phyloP scores from a whole-genome alignment of 2,797 vertebrate genomes.

The Tympanoctomys barrerae region DNA sequence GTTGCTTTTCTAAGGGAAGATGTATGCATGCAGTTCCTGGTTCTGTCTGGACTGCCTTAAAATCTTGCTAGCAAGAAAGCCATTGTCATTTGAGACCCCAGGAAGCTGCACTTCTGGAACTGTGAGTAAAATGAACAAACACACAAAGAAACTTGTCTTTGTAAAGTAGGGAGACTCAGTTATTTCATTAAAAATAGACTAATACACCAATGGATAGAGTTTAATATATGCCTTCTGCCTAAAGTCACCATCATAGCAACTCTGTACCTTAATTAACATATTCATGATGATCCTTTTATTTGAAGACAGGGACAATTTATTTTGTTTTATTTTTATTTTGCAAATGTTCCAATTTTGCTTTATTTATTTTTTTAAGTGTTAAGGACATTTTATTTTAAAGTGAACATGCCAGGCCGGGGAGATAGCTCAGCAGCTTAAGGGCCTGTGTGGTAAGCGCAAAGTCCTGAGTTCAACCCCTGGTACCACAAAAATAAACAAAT shows the following conservation, averaged over 20 bases:
- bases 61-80: not conserved
- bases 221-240: constrained; percentile 45
- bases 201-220: not conserved
- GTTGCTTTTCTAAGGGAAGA: not conserved
- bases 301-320: not conserved
- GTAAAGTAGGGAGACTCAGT: not conserved
- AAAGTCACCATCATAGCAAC: not conserved
- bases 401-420: not conserved
- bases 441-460: too few relatives aligned
- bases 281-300: not conserved
- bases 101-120: not conserved
- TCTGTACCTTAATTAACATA: constrained; percentile 42
- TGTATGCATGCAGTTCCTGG: too few relatives aligned
- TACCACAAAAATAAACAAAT: too few relatives aligned
- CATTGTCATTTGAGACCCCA: too few relatives aligned
- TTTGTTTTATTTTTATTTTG: too few relatives aligned
- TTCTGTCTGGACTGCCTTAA: too few relatives aligned
- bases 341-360: too few relatives aligned
- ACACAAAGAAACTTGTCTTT: not conserved
- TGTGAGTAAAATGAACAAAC: not conserved
- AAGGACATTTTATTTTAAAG: not conserved
- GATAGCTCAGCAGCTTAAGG: too few relatives aligned
- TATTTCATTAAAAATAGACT: not conserved
- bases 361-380: too few relatives aligned
- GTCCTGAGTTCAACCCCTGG: too few relatives aligned